phyloP scores from a whole-genome alignment of 2,888 invertebrate species.

The Encarsia formosa region DNA sequence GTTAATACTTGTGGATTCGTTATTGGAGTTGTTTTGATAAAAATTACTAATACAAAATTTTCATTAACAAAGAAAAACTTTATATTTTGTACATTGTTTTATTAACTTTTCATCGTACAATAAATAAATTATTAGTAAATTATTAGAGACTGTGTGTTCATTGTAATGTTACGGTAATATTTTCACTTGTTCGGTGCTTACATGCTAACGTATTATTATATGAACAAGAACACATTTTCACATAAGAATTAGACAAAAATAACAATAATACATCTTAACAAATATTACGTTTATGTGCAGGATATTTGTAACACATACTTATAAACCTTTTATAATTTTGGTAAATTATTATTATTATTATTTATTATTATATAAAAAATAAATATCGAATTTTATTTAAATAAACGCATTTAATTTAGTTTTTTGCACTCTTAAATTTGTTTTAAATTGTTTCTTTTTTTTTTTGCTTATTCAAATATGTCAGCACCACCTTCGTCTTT shows the following conservation, averaged over 20 bases:
- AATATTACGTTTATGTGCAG: slow-evolving; percentile 6
- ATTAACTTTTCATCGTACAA: slow-evolving; percentile 47
- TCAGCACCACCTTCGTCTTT: slow-evolving; percentile 26
- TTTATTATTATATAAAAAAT: slow-evolving; percentile 15
- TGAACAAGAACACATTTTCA: slow-evolving; percentile 17
- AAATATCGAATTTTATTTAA: too few species aligned
- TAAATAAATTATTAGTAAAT: slow-evolving; percentile 46
- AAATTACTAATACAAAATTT: slow-evolving; percentile 13
- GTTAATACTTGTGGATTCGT: too few species aligned
- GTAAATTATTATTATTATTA: slow-evolving; percentile 5
- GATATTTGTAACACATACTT: slow-evolving; percentile 1
- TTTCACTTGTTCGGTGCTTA: slow-evolving; percentile 15
- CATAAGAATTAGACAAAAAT: slow-evolving; percentile 18
- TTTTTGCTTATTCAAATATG: slow-evolving; percentile 6
- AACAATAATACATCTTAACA: slow-evolving; percentile 25
- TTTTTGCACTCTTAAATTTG: slow-evolving; percentile 1
- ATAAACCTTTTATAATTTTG: slow-evolving; percentile 1
- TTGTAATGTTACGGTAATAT: slow-evolving; percentile 12
- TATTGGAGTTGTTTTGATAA: too few species aligned
- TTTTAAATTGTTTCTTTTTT: slow-evolving; percentile 3
- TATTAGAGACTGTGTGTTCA: slow-evolving; percentile 32
- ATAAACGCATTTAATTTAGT: slow-evolving; percentile 4
- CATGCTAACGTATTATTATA: slow-evolving; percentile 14
- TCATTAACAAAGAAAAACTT: slow-evolving; percentile 19
- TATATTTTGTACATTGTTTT: slow-evolving; percentile 39